Conservation (phyloP, 2,113 vertebrate genomes). For the Eidolon helvum region DNA sequence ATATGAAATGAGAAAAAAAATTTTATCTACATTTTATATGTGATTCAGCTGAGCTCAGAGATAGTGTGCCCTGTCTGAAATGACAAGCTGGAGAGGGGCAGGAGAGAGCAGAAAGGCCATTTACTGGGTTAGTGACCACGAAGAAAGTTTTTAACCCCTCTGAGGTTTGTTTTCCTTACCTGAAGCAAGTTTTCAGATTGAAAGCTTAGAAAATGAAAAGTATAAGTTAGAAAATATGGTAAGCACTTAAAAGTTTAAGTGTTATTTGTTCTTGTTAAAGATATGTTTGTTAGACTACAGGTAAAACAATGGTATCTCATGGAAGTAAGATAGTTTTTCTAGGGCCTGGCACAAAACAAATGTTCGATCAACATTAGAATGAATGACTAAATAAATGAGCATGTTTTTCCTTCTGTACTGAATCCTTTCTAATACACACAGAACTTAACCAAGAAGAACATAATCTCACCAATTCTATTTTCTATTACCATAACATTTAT, state of each 20-base stretch:
- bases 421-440: background rate
- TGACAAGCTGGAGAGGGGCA: background rate
- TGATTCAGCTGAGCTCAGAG: background rate
- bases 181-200: background rate
- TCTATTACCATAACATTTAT: background rate
- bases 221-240: background rate
- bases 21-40: background rate
- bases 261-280: background rate
- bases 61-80: background rate
- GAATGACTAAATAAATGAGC: background rate
- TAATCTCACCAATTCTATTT: background rate
- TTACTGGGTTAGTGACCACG: background rate
- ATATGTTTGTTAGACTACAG: conserved; percentile 2
- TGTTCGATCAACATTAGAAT: background rate
- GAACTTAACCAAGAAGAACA: background rate
- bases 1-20: background rate
- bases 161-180: background rate
- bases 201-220: background rate
- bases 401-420: background rate
- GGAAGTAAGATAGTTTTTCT: background rate
- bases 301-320: background rate
- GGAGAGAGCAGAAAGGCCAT: background rate
- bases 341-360: background rate
- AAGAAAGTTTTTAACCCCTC: background rate
- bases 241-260: background rate